phyloP scores from a whole-genome alignment of 2,888 invertebrate species.

The Pollenia labialis region DNA sequence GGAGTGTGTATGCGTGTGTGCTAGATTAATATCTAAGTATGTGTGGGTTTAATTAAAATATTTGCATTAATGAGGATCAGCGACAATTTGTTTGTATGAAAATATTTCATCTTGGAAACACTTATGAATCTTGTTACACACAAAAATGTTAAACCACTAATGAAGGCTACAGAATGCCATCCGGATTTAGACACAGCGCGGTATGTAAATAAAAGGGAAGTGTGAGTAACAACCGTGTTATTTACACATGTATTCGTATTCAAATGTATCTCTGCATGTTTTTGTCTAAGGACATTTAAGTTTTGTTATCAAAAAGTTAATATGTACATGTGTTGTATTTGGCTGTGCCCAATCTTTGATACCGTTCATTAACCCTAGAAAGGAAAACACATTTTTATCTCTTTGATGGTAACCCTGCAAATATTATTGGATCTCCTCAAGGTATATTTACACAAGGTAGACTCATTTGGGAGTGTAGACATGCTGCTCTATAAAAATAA shows the following conservation, averaged over 20 bases:
- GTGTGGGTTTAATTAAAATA: conserved; percentile 66
- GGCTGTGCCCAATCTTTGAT: no score
- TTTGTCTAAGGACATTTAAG: no score
- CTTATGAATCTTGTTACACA: conserved; percentile 30
- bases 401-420: no score
- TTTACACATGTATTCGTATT: background rate
- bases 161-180: conserved; percentile 43
- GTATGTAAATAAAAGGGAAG: no score
- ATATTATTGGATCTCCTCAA: no score
- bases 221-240: background rate
- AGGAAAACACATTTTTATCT: no score
- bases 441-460: no score
- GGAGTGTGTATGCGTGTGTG: background rate
- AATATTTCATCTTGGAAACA: conserved; percentile 32
- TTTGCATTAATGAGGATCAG: conserved; percentile 64
- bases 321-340: no score
- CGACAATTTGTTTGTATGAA: conserved; percentile 42
- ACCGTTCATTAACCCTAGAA: no score
- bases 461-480: no score
- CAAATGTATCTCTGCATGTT: background rate
- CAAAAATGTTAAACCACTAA: conserved; percentile 60
- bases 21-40: background rate
- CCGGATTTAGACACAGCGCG: background rate
- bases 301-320: no score
- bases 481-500: no score